Conservation (phyloP, 2,113 vertebrate genomes). For the Scopus umbretta region DNA sequence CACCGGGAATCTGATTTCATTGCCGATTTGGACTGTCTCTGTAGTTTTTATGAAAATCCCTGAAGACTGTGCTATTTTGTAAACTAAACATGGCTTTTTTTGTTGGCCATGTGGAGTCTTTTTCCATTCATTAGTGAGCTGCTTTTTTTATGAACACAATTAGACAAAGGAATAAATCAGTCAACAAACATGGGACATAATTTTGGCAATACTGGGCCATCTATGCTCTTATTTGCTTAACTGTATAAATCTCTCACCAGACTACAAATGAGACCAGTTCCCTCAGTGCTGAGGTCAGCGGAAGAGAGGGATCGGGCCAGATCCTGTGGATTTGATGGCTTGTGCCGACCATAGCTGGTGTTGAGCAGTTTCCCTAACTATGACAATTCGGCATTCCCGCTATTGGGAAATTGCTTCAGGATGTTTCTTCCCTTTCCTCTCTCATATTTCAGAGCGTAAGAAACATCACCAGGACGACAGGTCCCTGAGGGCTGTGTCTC, state of each 20-base stretch:
- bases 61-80: slow-evolving; percentile 48
- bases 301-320: not conserved
- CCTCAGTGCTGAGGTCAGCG: not conserved
- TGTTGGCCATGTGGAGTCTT: slow-evolving; percentile 22
- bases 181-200: slow-evolving; percentile 29
- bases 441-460: not conserved
- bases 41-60: slow-evolving; percentile 54
- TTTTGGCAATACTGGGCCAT: not conserved
- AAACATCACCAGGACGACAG: not conserved
- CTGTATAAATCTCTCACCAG: slow-evolving; percentile 48
- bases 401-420: fast-evolving
- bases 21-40: slow-evolving; percentile 40
- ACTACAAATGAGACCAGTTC: slow-evolving; percentile 6
- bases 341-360: not conserved
- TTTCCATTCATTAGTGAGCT: slow-evolving; percentile 59
- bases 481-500: not conserved
- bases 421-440: not conserved
- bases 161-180: slow-evolving; percentile 64
- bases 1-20: slow-evolving; percentile 49
- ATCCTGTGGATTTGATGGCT: not conserved
- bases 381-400: not conserved
- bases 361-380: not conserved
- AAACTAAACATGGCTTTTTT: slow-evolving; percentile 20
- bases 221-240: slow-evolving; percentile 12
- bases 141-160: slow-evolving; percentile 11